phyloP scores from a whole-genome alignment of 2,797 vertebrate species.

The Peromyscus melanophrys region DNA sequence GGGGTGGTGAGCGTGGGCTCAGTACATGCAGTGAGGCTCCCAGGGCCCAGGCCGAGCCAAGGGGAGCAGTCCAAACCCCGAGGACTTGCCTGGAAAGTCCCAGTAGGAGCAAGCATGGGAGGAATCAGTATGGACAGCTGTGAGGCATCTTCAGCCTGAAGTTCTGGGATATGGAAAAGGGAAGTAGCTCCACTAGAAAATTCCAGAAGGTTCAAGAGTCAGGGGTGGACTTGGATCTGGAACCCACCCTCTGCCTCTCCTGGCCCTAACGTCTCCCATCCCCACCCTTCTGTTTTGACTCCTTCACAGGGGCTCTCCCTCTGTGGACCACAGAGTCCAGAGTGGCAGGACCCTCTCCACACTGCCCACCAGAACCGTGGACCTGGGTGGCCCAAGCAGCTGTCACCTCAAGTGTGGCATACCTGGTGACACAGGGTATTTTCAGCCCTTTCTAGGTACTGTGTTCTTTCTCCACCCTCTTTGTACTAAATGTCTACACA shows the following conservation, averaged over 20 bases:
- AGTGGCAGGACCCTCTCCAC: not conserved
- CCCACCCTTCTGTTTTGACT: not conserved
- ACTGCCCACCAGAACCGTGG: not conserved
- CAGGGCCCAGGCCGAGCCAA: not conserved
- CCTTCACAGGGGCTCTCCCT: not conserved
- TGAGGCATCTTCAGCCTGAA: not conserved
- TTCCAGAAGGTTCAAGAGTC: not conserved
- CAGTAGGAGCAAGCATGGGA: too few species aligned
- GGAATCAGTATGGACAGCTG: not conserved
- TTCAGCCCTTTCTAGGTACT: not conserved
- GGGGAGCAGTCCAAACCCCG: not conserved
- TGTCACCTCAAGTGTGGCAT: not conserved
- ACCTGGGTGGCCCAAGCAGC: not conserved
- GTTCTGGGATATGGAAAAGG: not conserved
- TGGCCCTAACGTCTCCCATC: not conserved
- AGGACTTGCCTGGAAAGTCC: not conserved
- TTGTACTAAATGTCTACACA: not conserved
- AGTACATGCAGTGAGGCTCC: not conserved
- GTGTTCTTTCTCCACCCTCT: not conserved
- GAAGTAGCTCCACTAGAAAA: not conserved
- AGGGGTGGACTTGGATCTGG: fast-evolving
- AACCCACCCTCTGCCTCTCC: not conserved
- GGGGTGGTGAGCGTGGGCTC: fast-evolving
- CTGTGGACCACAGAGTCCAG: too few species aligned
- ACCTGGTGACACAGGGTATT: not conserved